Conservation (phyloP, 2,113 vertebrate genomes). For the Rhodinocichla rosea region DNA sequence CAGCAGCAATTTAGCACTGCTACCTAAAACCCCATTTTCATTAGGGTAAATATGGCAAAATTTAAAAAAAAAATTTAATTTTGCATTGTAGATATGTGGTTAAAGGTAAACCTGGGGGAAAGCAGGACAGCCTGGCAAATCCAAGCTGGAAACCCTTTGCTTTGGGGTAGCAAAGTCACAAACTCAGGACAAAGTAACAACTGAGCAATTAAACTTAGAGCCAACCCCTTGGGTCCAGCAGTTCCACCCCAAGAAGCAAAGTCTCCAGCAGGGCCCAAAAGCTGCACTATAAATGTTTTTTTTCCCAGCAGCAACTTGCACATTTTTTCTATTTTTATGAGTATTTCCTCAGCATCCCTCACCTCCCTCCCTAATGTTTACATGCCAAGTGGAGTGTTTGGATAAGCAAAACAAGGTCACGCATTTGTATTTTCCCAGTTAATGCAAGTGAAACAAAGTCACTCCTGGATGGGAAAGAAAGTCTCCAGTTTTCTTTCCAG, state of each 20-base stretch:
- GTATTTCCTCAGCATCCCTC: slow-evolving; percentile 5
- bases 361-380: slow-evolving; percentile 37
- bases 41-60: neutral
- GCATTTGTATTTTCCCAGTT: neutral
- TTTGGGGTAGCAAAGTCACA: neutral
- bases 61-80: neutral
- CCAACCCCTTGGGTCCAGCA: neutral
- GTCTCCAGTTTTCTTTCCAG: neutral
- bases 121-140: neutral
- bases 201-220: neutral
- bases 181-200: neutral
- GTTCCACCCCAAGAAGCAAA: neutral
- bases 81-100: neutral
- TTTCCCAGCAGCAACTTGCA: neutral
- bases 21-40: neutral
- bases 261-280: neutral
- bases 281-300: neutral
- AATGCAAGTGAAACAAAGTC: neutral
- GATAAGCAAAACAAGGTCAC: slow-evolving; percentile 46
- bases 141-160: neutral
- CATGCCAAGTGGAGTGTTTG: neutral
- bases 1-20: neutral
- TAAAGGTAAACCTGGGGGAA: neutral
- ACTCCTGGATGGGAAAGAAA: neutral
- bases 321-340: neutral